Base-by-base conservation (phyloP, 2,888 invertebrate genomes). In the Drosophila formosana region DNA sequence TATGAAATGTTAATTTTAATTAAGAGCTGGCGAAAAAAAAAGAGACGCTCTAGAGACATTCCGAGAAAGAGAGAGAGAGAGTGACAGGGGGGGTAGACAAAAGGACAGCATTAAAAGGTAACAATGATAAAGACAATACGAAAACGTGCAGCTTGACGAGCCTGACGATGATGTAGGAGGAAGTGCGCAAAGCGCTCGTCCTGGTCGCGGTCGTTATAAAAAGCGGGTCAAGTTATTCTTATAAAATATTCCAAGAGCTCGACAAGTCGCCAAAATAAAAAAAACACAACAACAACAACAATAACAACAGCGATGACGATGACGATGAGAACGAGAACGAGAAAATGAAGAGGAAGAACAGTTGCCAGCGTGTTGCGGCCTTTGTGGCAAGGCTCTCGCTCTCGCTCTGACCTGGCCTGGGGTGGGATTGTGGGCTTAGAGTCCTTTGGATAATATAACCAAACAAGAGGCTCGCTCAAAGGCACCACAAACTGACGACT, bases 1-100 rank as follows among this genome's bases (percentile, higher is more conserved):
- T 70, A 85, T 85, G 72, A 88, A 86, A 89, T 80, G 80, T 85
- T 86, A 88, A 86, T 86, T 80, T 89, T 88, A 89, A 89, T 88
- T 89, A 86, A 86, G 76, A 67, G 66, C 63, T 32, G 55, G 49
- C 23, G 6, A 5, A 9, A 32, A 55, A 43, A 66, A 72, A 76
- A 37, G 39, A 18, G 18, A 18, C 46, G 28, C 37, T 37, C 37
- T n/a, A 37, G 9, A 34, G 25, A 51, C 55, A 64, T 55, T n/a
- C 32, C 8, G 25, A 58, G 26, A 26, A 7, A 28, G n/a, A n/a
- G 8, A 13, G n/a, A 46, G 23, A 11, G 13, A 37, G 26, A 6
- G 25, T 53, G 18, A 57, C 34, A 45, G 34, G 4, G 11, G 8
- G 9, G 11, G 37, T 6, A 41, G 58, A 46, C 8, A 43, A 43